These are phyloP conservation scores for Henicopernis longicauda DNA, from an alignment of 2,113 vertebrate species.

Conservation along the genomic window DNA sequence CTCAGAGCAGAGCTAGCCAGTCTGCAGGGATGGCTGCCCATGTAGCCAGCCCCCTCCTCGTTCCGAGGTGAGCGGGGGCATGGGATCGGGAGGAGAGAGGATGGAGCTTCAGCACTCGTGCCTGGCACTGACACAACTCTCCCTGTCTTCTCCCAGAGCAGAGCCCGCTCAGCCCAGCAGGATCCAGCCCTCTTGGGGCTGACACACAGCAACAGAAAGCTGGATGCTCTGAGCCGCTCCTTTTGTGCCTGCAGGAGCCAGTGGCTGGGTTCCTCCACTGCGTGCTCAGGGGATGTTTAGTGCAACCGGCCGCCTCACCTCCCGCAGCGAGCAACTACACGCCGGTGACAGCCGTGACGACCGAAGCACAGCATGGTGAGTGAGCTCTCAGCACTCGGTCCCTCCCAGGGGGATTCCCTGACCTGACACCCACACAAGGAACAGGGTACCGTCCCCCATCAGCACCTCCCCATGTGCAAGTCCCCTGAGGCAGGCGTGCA, in stretches of 20 bases:
- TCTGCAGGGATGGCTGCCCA: neutral
- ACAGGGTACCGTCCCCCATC: neutral
- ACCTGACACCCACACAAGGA: accelerated
- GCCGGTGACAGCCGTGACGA: accelerated
- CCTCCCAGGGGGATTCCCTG: neutral
- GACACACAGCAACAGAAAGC: neutral
- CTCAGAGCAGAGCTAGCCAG: neutral
- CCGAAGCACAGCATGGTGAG: neutral
- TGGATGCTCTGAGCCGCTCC: neutral
- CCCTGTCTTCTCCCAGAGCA: neutral
- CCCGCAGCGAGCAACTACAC: accelerated
- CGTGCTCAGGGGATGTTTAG: neutral
- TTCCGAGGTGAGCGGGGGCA: accelerated
- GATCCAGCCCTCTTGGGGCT: neutral
- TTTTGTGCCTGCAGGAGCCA: accelerated
- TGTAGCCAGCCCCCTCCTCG: accelerated
- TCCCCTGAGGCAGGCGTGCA: accelerated
- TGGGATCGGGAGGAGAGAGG: neutral
- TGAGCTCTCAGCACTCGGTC: accelerated
- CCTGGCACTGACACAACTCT: neutral
- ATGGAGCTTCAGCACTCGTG: no score
- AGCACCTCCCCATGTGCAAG: accelerated
- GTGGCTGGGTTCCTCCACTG: accelerated
- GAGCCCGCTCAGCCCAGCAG: neutral
- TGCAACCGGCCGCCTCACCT: neutral